A percentile compares a stretch with the other conserved stretches of the same genome.
Conservation (phyloP, 2,113 vertebrate species). For the Notarius quadriscutis region DNA sequence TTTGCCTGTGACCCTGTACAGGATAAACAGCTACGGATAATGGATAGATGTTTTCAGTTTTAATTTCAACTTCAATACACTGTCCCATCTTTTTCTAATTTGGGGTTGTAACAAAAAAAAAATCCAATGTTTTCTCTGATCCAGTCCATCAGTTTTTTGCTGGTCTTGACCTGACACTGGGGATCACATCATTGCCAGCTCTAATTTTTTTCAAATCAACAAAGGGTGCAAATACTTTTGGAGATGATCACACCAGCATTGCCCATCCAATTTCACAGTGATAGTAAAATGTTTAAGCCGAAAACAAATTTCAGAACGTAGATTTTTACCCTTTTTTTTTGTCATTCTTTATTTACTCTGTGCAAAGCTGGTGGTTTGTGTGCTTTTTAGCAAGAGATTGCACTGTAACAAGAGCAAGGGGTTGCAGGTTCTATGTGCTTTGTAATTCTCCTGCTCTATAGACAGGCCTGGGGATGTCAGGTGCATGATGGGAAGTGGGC, state of each 20-base stretch:
- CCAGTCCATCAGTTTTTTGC: neutral
- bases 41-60: no score
- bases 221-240: neutral
- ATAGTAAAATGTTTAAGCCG: neutral
- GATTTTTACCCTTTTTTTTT: neutral
- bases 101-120: no score
- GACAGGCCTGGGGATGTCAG: slow-evolving; percentile 51
- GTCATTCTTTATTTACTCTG: neutral
- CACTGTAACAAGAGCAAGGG: slow-evolving; percentile 20
- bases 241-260: neutral
- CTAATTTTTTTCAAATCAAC: neutral
- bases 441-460: slow-evolving; percentile 50
- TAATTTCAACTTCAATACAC: no score
- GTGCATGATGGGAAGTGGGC: slow-evolving; percentile 55
- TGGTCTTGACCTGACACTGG: neutral
- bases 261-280: neutral
- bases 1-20: no score
- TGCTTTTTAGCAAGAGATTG: slow-evolving; percentile 13
- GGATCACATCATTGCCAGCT: no score
- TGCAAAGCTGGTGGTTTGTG: neutral
- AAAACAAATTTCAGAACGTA: neutral
- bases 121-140: neutral
- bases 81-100: no score
- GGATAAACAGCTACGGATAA: no score
- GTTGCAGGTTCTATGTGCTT: slow-evolving; percentile 33